phyloP scores from a whole-genome alignment of 2,888 invertebrate genomes.

The Silvanus unidentatus region DNA sequence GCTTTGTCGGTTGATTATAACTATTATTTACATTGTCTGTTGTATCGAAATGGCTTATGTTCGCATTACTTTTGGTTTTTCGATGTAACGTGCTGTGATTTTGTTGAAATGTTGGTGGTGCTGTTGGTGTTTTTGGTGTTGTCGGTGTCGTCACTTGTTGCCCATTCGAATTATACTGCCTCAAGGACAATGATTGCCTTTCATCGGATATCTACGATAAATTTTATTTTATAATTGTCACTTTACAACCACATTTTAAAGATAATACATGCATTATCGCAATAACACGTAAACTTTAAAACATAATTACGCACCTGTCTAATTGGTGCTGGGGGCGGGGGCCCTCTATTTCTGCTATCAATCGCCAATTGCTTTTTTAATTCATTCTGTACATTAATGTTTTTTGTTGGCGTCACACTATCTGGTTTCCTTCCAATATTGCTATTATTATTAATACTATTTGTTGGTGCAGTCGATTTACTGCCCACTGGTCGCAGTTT shows the following conservation, averaged over 20 bases:
- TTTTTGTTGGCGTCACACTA: constrained; percentile 26
- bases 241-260: no score
- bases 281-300: neutral
- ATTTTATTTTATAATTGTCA: no score
- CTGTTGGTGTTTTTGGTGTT: neutral
- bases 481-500: constrained; percentile 67
- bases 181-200: constrained; percentile 13
- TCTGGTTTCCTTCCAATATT: constrained; percentile 11
- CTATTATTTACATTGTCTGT: constrained; percentile 24
- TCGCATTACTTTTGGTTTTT: constrained; percentile 43
- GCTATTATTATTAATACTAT: constrained; percentile 16
- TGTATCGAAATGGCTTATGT: constrained; percentile 33
- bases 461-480: constrained; percentile 26
- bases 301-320: constrained; percentile 42
- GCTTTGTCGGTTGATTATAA: constrained; percentile 34
- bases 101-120: constrained; percentile 17
- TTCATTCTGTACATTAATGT: constrained; percentile 39
- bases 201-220: constrained; percentile 17
- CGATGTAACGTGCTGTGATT: constrained; percentile 41
- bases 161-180: constrained; percentile 22
- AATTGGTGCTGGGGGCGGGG: constrained; percentile 71
- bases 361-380: constrained; percentile 42
- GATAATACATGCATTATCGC: no score
- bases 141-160: no score
- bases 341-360: constrained; percentile 58